phyloP scores from a whole-genome alignment of 2,888 invertebrate genomes.

The Scaptomyza cyrtandrae region DNA sequence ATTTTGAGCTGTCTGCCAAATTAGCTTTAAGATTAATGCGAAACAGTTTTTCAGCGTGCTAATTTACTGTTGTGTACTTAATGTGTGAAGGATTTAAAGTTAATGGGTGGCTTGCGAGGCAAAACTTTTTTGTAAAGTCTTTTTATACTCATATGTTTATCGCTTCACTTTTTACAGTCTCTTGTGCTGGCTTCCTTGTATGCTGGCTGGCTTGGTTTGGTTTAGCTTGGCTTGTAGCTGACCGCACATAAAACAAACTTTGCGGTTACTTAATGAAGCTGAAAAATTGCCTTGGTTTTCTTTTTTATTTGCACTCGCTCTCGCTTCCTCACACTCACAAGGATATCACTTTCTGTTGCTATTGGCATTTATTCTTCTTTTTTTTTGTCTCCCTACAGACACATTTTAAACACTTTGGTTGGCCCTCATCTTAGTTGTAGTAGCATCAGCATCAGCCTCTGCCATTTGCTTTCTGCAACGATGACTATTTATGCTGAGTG shows the following conservation, averaged over 20 bases:
- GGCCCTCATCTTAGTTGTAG: constrained; percentile 26
- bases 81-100: constrained; percentile 13
- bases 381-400: constrained; percentile 34
- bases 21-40: too few relatives aligned
- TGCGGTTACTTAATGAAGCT: constrained; percentile 77
- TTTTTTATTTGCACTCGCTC: constrained; percentile 62
- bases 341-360: constrained; percentile 38
- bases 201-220: constrained; percentile 16
- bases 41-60: too few relatives aligned
- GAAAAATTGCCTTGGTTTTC: constrained; percentile 74
- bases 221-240: constrained; percentile 46
- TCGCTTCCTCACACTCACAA: constrained; percentile 12
- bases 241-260: constrained; percentile 75
- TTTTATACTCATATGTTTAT: constrained; percentile 56
- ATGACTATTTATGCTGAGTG: constrained; percentile 64
- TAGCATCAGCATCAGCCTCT: constrained; percentile 20
- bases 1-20: not conserved
- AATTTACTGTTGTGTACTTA: too few relatives aligned
- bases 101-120: not conserved
- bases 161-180: constrained; percentile 37
- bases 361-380: constrained; percentile 28
- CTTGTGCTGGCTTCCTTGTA: constrained; percentile 8
- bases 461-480: constrained; percentile 45
- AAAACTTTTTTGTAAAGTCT: constrained; percentile 40
- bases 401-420: constrained; percentile 55